Conservation (phyloP, 2,888 invertebrate genomes). For the Pyrrhia umbra region DNA sequence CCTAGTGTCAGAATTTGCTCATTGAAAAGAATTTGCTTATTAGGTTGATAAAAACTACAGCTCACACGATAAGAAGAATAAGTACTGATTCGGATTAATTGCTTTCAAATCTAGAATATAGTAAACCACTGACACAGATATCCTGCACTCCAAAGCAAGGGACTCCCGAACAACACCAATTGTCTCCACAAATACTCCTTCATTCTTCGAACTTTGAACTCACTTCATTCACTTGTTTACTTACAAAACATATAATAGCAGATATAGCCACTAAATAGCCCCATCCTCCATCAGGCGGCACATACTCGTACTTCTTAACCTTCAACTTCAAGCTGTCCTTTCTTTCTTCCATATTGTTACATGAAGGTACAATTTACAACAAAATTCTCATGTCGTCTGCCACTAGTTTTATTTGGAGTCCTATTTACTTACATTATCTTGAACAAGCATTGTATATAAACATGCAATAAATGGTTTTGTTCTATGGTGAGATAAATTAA, state of each 20-base stretch:
- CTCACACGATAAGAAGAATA: no score
- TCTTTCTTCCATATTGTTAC: slow-evolving; percentile 56
- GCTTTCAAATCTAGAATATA: no score
- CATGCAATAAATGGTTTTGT: slow-evolving; percentile 18
- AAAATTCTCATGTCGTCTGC: slow-evolving; percentile 4
- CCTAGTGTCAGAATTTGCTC: no score
- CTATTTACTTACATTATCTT: slow-evolving; percentile 44
- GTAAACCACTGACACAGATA: no score
- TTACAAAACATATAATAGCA: slow-evolving; percentile 90
- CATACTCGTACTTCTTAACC: slow-evolving; percentile 68
- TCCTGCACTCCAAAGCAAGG: no score
- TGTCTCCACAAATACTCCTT: not conserved
- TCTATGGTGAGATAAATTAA: slow-evolving; percentile 21
- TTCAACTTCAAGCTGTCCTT: slow-evolving; percentile 47
- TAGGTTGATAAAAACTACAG: no score
- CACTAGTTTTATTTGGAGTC: slow-evolving; percentile 39
- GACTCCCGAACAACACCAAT: no score
- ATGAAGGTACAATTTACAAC: slow-evolving; percentile 11
- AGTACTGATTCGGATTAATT: no score
- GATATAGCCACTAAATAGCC: slow-evolving; percentile 92
- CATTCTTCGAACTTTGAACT: not conserved
- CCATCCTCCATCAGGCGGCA: slow-evolving; percentile 92
- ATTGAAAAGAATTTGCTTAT: no score
- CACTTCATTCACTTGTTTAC: slow-evolving; percentile 67
- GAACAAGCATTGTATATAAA: slow-evolving; percentile 30